These are phyloP conservation scores for Isurus oxyrinchus DNA, from an alignment of 2,113 vertebrate species.

Conservation along the genomic window DNA sequence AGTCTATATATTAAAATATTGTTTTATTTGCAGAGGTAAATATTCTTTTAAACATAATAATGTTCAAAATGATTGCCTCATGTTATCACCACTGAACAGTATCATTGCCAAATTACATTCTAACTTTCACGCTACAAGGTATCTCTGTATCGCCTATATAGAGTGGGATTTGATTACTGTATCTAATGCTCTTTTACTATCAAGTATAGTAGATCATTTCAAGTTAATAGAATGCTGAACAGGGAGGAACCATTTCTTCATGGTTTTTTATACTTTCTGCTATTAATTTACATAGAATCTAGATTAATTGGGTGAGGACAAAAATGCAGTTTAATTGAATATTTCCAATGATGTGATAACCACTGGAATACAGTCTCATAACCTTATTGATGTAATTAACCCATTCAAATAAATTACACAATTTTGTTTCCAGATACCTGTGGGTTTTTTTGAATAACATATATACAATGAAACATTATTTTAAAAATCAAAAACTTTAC, in stretches of 20 bases:
- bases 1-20: not conserved
- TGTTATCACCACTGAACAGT: not conserved
- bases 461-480: not conserved
- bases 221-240: not conserved
- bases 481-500: not conserved
- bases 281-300: not conserved
- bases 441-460: not conserved
- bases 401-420: not conserved
- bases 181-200: not conserved
- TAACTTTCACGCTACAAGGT: not conserved
- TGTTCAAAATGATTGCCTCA: not conserved
- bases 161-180: not conserved
- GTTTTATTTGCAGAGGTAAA: not conserved
- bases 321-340: not conserved
- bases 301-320: slow-evolving; percentile 14
- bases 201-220: not conserved
- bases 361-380: not conserved
- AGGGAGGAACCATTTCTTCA: not conserved
- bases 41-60: not conserved
- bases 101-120: not conserved
- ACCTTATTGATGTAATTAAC: not conserved
- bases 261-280: not conserved
- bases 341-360: not conserved
- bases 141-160: not conserved
- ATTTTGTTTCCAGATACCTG: not conserved